Evolutionary conservation across 2,888 invertebrate species (phyloP).

Genomic region (Smittia sp.): DNA sequence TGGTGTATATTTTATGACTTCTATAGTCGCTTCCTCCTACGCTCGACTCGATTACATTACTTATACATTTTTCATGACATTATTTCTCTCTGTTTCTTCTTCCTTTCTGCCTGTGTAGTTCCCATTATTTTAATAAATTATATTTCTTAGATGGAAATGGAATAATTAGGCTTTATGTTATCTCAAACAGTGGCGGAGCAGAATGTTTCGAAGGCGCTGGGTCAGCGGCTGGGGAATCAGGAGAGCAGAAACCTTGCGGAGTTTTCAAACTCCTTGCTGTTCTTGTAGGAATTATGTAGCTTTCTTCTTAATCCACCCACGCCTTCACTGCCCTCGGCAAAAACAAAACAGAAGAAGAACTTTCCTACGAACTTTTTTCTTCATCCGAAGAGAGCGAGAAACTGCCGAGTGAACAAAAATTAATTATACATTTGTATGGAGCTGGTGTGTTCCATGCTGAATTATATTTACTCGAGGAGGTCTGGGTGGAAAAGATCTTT

Average conservation of each 20-base stretch:
- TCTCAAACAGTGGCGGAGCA: too few relatives aligned
- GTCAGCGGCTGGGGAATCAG: too few relatives aligned
- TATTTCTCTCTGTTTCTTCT: too few relatives aligned
- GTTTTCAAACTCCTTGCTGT: too few relatives aligned
- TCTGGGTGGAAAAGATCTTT: background rate
- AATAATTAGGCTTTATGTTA: constrained; percentile 27
- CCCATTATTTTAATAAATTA: constrained; percentile 39
- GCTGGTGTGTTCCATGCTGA: background rate
- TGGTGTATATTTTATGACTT: constrained; percentile 37
- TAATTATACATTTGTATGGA: constrained; percentile 36
- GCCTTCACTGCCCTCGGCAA: background rate
- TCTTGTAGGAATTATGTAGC: too few relatives aligned
- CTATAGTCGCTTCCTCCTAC: background rate
- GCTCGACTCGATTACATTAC: constrained; percentile 27
- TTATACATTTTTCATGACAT: constrained; percentile 34
- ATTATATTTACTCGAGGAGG: background rate
- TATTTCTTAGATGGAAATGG: constrained; percentile 7
- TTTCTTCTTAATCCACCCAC: too few relatives aligned
- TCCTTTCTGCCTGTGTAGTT: background rate
- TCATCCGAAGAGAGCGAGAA: background rate
- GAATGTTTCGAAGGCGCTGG: too few relatives aligned
- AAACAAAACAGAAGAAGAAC: background rate
- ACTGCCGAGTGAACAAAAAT: constrained; percentile 30
- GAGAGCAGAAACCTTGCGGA: too few relatives aligned
- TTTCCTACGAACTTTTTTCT: background rate